A percentile compares a stretch with the other conserved stretches of the same genome.
These are phyloP conservation scores for Ptilodon capucinus DNA, from an alignment of 2,888 invertebrate species.

Conservation along the genomic window DNA sequence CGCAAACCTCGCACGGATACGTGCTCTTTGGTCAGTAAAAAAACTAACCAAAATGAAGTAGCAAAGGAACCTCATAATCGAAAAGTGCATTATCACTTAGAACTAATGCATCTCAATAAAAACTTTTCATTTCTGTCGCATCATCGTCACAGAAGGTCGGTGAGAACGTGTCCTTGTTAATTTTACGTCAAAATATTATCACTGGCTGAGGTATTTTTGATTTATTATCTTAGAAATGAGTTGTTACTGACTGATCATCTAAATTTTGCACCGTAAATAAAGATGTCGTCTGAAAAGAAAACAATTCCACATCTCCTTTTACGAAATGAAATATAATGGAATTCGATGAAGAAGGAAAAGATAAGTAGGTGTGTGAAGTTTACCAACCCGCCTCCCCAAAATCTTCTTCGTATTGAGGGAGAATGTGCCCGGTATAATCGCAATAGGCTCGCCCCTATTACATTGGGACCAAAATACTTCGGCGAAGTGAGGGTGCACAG, in stretches of 20 bases:
- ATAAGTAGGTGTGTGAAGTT: no score
- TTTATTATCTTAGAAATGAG: slow-evolving; percentile 2
- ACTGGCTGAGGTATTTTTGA: not conserved
- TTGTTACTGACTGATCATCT: not conserved
- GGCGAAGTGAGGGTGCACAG: no score
- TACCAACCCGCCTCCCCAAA: no score
- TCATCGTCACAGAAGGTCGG: slow-evolving; percentile 36
- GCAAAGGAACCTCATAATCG: slow-evolving; percentile 13
- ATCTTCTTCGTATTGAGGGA: no score
- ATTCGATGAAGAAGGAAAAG: no score
- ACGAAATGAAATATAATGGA: no score
- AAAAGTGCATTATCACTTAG: slow-evolving; percentile 35
- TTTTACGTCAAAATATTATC: slow-evolving; percentile 26
- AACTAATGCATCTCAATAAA: slow-evolving; percentile 39
- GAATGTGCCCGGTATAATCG: no score
- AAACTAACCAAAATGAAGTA: slow-evolving; percentile 20
- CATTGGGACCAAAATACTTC: no score
- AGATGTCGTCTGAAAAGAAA: no score
- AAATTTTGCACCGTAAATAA: no score
- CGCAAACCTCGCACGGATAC: not conserved
- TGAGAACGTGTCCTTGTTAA: slow-evolving; percentile 3
- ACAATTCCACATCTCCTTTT: no score
- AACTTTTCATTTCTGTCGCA: slow-evolving; percentile 31
- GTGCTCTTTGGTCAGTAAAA: not conserved
- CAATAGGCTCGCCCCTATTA: no score